These are phyloP conservation scores for Euclidia mi DNA, from an alignment of 2,888 invertebrate species.

Conservation along the genomic window DNA sequence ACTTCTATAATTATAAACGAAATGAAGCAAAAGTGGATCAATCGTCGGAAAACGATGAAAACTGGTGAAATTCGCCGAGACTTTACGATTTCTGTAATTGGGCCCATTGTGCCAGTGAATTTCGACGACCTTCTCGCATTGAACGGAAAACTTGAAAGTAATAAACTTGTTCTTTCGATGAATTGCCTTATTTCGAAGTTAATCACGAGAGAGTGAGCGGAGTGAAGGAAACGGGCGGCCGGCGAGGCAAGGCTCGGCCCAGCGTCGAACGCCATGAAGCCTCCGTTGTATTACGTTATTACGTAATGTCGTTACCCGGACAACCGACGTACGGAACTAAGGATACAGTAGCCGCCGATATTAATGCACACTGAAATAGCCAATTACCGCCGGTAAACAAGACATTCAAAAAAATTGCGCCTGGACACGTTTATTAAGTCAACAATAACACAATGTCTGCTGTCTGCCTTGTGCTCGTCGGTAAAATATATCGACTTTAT, in stretches of 20 bases:
- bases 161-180: constrained; percentile 83
- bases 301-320: constrained; percentile 26
- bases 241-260: constrained; percentile 5
- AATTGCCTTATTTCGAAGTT: constrained; percentile 81
- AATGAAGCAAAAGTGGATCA: constrained; percentile 59
- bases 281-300: constrained; percentile 40
- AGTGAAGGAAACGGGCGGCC: constrained; percentile 18
- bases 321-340: constrained; percentile 29
- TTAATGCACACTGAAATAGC: constrained; percentile 43
- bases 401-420: constrained; percentile 33
- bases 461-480: constrained; percentile 16
- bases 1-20: constrained; percentile 56
- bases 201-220: constrained; percentile 67
- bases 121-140: constrained; percentile 71
- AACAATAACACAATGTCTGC: constrained; percentile 33
- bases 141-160: constrained; percentile 76
- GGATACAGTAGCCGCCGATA: constrained; percentile 27
- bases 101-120: constrained; percentile 74
- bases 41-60: constrained; percentile 65
- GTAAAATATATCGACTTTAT: background rate
- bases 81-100: constrained; percentile 79
- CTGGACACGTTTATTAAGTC: constrained; percentile 17
- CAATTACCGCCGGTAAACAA: constrained; percentile 44
- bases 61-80: constrained; percentile 65
- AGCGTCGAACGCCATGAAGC: background rate